A percentile compares a stretch with the other conserved stretches of the same genome.
Evolutionary conservation across 2,797 vertebrate species (phyloP).

Genomic region (Morus bassanus): DNA sequence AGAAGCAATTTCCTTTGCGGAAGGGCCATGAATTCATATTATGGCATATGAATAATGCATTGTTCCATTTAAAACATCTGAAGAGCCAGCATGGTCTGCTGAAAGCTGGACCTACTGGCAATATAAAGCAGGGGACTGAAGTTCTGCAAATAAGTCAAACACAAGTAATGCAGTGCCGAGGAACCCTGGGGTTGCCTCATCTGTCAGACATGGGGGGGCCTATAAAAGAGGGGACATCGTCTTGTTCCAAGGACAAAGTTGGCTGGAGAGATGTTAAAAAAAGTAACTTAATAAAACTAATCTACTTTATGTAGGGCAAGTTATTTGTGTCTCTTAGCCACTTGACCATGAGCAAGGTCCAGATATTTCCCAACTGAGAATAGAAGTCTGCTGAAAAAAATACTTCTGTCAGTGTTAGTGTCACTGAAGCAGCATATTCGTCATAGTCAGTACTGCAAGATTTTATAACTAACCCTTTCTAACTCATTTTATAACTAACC

Average conservation of each 20-base stretch:
- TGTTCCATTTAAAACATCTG: constrained; percentile 59
- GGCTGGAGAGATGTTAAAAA: background rate
- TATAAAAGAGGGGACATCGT: background rate
- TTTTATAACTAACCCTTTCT: background rate
- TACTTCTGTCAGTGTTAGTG: background rate
- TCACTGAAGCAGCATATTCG: background rate
- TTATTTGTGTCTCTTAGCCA: background rate
- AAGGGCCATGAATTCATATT: constrained; percentile 44
- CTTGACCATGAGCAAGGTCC: background rate
- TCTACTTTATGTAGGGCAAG: background rate
- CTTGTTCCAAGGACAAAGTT: background rate
- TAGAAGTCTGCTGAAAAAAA: background rate
- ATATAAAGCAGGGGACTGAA: background rate
- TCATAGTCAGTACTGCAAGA: background rate
- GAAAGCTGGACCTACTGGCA: background rate
- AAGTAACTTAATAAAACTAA: background rate
- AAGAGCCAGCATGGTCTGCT: background rate
- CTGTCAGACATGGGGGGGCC: background rate
- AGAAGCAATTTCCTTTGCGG: constrained; percentile 67
- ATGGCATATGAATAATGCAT: constrained; percentile 64
- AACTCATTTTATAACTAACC: background rate
- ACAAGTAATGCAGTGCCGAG: background rate
- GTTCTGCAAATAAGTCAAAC: background rate
- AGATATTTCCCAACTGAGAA: background rate
- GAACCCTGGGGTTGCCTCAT: background rate